Evolutionary conservation across 2,888 invertebrate species (phyloP), one percentile per base, ranked within the genome.

Genomic region (Coelopa pilipes): DNA sequence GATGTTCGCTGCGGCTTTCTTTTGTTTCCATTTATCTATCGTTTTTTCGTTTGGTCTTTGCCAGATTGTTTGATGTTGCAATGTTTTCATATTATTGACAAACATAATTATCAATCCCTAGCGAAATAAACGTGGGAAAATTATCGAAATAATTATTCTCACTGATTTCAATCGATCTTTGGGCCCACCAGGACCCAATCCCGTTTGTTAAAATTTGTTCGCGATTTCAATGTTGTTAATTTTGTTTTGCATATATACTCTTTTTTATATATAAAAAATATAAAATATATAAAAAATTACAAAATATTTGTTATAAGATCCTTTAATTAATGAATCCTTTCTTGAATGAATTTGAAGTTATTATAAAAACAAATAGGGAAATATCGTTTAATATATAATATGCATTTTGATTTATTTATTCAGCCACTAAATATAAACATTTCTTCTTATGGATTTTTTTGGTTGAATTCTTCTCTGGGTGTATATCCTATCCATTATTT

Each of bases 31-130:
- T 62, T 62, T 15, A 24, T 62, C 34, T 2, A 34, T 34, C 34
- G 34, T 65, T 13, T 34, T 45, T 7, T 62, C 46, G 15, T 63
- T 47, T 24, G 24, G n/a, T 63, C 46, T 17, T 65, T 66, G 24
- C 50, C 12, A n/a, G 24, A 21, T 66, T 47, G 49, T 24, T 49
- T 49, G 17, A 19, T 66, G 50, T 19, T 9, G 49, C 24, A 66
- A 66, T 13, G 21, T 50, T 66, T 21, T 21, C 50, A 50, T 13
- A 66, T 50, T 21, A 49, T 53, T 66, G 50, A 50, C 17, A 49
- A 7, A 66, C 49, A 10, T 13, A 13, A 24, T 34, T 60, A 34
- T 62, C 34, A 7, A 62, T 45, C n/a, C 24, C 34, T 34, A 34
- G 2, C 34, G 34, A 7, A 34, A 7, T 34, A 34, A 34, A 34